Evolutionary conservation across 2,113 vertebrate species (phyloP).

Genomic region (Ornithorhynchus anatinus): DNA sequence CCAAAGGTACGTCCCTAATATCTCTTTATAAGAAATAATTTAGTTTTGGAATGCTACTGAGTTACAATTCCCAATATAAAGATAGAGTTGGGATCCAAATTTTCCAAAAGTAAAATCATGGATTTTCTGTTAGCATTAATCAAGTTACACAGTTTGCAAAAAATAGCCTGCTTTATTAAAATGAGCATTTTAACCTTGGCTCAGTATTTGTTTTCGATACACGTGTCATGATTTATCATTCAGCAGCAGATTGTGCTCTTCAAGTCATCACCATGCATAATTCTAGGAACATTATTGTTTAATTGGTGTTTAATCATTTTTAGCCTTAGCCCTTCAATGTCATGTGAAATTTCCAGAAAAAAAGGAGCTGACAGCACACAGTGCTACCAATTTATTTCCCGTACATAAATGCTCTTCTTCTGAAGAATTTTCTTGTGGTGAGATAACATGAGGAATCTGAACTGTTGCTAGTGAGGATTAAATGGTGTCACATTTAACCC

Average conservation of each 20-base stretch:
- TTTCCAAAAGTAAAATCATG: too few species aligned
- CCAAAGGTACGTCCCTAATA: too few species aligned
- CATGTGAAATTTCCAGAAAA: conserved; percentile 1
- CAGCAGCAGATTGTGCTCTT: conserved; percentile 1
- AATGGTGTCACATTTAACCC: background rate
- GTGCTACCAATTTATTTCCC: background rate
- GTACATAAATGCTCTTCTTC: background rate
- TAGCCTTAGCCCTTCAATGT: conserved; percentile 13
- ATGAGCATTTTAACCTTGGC: background rate
- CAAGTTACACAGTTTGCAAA: background rate
- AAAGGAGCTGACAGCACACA: background rate
- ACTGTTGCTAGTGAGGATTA: background rate
- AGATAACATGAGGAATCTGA: background rate
- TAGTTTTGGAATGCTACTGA: too few species aligned
- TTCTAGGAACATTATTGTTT: conserved; percentile 22
- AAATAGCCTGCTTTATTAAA: background rate
- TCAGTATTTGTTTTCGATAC: background rate
- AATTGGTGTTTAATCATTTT: conserved; percentile 41
- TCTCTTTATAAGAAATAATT: too few species aligned
- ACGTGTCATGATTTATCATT: conserved; percentile 4
- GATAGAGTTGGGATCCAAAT: too few species aligned
- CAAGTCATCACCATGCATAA: background rate
- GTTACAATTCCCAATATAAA: too few species aligned
- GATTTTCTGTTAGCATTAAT: background rate
- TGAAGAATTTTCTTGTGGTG: background rate